Evolutionary conservation across 1,140 invertebrate genomes (phyloP), one percentile per base, ranked within the genome.

Genomic region (Scaptomyza pallida): DNA sequence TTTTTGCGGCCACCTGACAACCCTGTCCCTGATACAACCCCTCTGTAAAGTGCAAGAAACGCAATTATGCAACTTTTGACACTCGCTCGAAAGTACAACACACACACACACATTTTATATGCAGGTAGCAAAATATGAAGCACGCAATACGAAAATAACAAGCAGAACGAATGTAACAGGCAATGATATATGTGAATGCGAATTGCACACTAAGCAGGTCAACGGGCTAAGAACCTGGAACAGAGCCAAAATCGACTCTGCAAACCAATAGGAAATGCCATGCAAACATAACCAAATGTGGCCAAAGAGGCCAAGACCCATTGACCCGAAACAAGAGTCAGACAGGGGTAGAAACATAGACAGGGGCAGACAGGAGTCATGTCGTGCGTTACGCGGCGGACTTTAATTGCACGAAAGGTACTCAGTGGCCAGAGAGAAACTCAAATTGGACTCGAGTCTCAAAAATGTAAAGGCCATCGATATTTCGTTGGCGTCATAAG

Each of bases 31-130:
- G 35, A 6, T 13, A 15, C 54, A 68, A 67, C 63, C 63, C 62
- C 63, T 60, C 63, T 30, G 60, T 44, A 43, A 67, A 81, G 67
- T 65, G 51, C 73, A 77, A 51, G 41, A 57, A 45, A 65, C 51
- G 73, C 82, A 78, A 88, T 86, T 86, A 86, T 86, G 81, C 81
- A 86, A 86, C 69, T 73, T 88, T 78, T 78, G 75, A 75, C 81
- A 88, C 81, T 86, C 64, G 64, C 69, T 71, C 45, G 21, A 64
- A 62, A 63, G 37, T 52, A 60, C n/a, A n/a, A n/a, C n/a, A n/a
- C n/a, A n/a, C n/a, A n/a, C n/a, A n/a, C 78, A 72, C 23, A 26
- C 78, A 68, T 77, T 77, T 79, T 72, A 70, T 45, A 75, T 76
- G 74, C 80, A 86, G 81, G 80, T 83, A 83, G 81, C 59, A 51